A percentile compares a stretch with the other conserved stretches of the same genome.
Evolutionary conservation across 2,797 vertebrate genomes (phyloP).

Genomic region (Sebastolobus altivelis): DNA sequence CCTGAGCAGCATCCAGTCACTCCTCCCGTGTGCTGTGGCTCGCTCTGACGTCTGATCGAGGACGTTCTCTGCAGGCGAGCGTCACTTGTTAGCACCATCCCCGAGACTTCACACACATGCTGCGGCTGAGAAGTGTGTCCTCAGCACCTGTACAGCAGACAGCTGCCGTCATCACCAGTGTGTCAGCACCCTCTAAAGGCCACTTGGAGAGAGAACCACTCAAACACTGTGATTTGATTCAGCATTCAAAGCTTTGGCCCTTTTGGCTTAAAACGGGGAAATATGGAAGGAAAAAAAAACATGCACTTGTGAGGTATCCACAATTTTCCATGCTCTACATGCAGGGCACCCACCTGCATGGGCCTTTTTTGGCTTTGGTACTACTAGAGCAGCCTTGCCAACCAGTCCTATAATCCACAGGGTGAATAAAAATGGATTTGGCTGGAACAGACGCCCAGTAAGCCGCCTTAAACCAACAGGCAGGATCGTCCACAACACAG

Average conservation of each 20-base stretch:
- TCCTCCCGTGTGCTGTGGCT: not conserved
- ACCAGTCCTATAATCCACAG: conserved; percentile 61
- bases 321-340: conserved; percentile 22
- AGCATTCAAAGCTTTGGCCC: not conserved
- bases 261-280: not conserved
- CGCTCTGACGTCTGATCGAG: conserved; percentile 33
- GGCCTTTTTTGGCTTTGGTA: conserved; percentile 30
- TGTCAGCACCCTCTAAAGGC: conserved; percentile 68
- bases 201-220: not conserved
- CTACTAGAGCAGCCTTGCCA: conserved; percentile 46
- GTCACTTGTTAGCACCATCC: conserved; percentile 68
- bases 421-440: conserved; percentile 79
- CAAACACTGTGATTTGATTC: not conserved
- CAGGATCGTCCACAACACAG: conserved; percentile 36
- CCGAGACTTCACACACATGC: conserved; percentile 68
- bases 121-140: conserved; percentile 68
- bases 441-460: conserved; percentile 58
- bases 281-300: not conserved
- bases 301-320: not conserved
- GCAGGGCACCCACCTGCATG: conserved; percentile 53
- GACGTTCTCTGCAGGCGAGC: conserved; percentile 44
- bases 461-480: conserved; percentile 63
- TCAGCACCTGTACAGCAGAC: conserved; percentile 45
- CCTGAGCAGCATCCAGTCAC: too few species aligned
- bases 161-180: conserved; percentile 31